Evolutionary conservation across 1,140 invertebrate species (phyloP), one percentile per base, ranked within the genome.

Genomic region (Caenorhabditis latens): DNA sequence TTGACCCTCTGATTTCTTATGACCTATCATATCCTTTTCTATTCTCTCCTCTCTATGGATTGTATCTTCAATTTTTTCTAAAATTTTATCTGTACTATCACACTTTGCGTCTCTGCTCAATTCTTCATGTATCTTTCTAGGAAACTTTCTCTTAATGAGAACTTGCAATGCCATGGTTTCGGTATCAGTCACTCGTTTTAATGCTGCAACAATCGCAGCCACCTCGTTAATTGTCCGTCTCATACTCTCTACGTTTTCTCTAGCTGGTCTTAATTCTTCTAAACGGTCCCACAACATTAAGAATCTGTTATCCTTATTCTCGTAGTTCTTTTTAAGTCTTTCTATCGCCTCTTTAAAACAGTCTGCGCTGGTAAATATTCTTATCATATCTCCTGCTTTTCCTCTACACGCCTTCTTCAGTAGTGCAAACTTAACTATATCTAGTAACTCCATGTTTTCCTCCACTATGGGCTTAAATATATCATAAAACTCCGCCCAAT

Each of bases 21-120:
- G 32, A 32, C 61, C 61, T 65, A 65, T 40, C 65, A 71, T 71
- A 16, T 71, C 65, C 43, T 71, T 71, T 11, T 71, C 65, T 46
- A 71, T 71, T 4, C 42, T 6, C 7, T 71, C 65, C 46, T 71
- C 65, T 71, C 65, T 71, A 46, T 46, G 46, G 0, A 71, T 19
- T 14, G 65, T 71, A 0, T 71, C 13, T 19, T 46, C 65, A 2
- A 71, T 71, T 46, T 46, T 46, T 46, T 46, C 42, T 71, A 63
- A 32, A n/a, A 63, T 63, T 8, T 32, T n/a, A 0, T 9, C 55
- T 63, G n/a, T 63, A 1, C 9, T 63, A 9, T 14, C n/a, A 32
- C 24, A 9, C 0, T 32, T 9, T 32, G 24, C 7, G 1, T 14
- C 13, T 32, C 58, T 63, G 32, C 58, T 63, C 7, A 63, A 8